phyloP scores from a whole-genome alignment of 1,140 invertebrate genomes.

The Cydia pomonella region DNA sequence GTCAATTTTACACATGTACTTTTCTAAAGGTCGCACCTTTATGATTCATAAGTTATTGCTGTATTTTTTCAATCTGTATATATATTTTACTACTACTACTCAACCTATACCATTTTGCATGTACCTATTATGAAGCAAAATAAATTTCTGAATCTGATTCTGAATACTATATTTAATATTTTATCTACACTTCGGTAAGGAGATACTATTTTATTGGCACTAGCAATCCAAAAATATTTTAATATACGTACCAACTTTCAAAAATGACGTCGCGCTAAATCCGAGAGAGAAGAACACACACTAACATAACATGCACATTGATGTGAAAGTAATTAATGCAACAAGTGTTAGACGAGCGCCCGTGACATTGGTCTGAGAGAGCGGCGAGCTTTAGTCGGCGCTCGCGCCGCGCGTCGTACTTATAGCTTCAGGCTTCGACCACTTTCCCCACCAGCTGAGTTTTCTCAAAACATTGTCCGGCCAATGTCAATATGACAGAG shows the following conservation, averaged over 20 bases:
- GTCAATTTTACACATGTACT: too few relatives aligned
- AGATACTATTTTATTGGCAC: not conserved
- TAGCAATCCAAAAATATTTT: not conserved
- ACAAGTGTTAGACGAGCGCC: conserved; percentile 32
- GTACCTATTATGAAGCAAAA: too few relatives aligned
- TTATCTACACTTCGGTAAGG: too few relatives aligned
- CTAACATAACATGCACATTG: conserved; percentile 36
- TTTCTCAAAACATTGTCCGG: conserved; percentile 40
- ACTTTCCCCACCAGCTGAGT: conserved; percentile 67
- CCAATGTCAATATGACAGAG: not conserved
- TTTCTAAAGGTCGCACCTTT: too few relatives aligned
- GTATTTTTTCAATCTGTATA: too few relatives aligned
- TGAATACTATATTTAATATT: too few relatives aligned
- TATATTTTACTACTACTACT: too few relatives aligned
- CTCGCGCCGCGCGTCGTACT: conserved; percentile 56
- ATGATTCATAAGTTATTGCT: too few relatives aligned
- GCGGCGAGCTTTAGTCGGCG: conserved; percentile 52
- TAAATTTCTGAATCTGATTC: too few relatives aligned
- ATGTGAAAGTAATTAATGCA: conserved; percentile 13
- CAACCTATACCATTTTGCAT: too few relatives aligned
- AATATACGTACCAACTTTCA: conserved; percentile 23
- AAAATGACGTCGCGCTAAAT: conserved; percentile 12
- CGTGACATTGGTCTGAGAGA: conserved; percentile 41
- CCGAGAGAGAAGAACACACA: conserved; percentile 24
- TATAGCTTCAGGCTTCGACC: conserved; percentile 69